Percentiles rank a stretch among this genome's conserved stretches.
phyloP scores from a whole-genome alignment of 2,113 vertebrate species.

The Phaetusa simplex region DNA sequence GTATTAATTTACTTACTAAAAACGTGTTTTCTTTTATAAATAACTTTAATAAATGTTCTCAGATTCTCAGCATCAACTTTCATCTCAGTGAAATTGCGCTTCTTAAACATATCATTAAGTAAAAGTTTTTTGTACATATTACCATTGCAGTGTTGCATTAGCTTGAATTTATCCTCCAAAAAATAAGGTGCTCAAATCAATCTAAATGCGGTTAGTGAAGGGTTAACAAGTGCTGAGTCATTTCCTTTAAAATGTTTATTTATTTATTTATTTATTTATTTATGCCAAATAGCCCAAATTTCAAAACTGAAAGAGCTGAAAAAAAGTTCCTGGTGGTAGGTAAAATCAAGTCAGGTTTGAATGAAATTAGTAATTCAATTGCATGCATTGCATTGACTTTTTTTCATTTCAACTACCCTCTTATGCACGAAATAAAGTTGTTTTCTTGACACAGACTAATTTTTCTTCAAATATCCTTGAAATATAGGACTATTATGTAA shows the following conservation, averaged over 20 bases:
- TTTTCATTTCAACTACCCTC: neutral
- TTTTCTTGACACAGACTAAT: neutral
- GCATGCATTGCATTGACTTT: neutral
- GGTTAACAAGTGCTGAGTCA: neutral
- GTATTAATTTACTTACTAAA: neutral
- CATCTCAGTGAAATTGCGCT: neutral
- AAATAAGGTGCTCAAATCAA: neutral
- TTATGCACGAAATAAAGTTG: neutral
- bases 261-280: neutral
- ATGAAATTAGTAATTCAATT: neutral
- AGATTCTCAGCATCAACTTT: neutral
- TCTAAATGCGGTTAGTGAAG: neutral
- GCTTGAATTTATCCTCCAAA: neutral
- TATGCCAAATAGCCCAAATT: neutral
- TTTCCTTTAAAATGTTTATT: neutral
- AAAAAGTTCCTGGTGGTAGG: neutral
- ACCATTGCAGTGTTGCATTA: neutral
- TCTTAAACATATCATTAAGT: neutral
- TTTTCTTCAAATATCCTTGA: constrained; percentile 20
- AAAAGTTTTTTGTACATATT: neutral
- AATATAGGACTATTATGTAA: constrained; percentile 10
- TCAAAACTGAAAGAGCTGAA: neutral
- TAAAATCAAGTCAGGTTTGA: neutral
- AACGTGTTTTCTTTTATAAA: neutral
- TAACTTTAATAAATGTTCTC: neutral